Base-by-base conservation (phyloP, 2,888 invertebrate genomes). In the Drosophila infuscata region DNA sequence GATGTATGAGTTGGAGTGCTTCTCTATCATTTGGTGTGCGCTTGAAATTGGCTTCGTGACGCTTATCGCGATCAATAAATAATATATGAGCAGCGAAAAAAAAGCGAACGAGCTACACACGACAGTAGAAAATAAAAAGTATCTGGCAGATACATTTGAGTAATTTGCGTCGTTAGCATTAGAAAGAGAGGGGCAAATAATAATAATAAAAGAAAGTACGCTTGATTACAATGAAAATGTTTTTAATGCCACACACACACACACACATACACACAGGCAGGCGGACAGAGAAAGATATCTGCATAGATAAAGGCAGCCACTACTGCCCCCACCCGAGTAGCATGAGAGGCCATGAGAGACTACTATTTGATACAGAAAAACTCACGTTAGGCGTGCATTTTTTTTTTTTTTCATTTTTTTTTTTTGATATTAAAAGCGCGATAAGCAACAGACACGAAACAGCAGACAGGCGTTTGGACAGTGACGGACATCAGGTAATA, bases 41-140 rank as follows among this genome's bases (percentile, higher is more conserved):
- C 88, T 77, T 78, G 90, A 89, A 86, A 86, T 86, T 86, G 88
- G 90, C 89, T 92, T 92, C 93, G 93, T 92, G 92, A 89, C 87
- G 88, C 89, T 88, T 92, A 92, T 93, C 93, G 89, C 91, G 92
- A 92, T 92, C 92, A 92, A 92, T 93, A 92, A 93, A 92, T 91
- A 91, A 92, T 93, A 91, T 91, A 92, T 90, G 84, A 86, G 82
- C 80, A 70, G 73, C 53, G n/a, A 53, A 62, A 71, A 49, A 59
- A 33, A 25, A 41, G 41, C 41, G 35, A 64, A 36, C 46, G 38
- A 48, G 38, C 48, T 35, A 61, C 72, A 81, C 82, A 78, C 82
- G 83, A 82, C 76, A 84, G 69, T 64, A 73, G 75, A 80, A 72
- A 79, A 83, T 73, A 83, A 83, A 86, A 88, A 88, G 83, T 87